Evolutionary conservation across 2,888 invertebrate genomes (phyloP).

Genomic region (Chloroclystis v-ata): DNA sequence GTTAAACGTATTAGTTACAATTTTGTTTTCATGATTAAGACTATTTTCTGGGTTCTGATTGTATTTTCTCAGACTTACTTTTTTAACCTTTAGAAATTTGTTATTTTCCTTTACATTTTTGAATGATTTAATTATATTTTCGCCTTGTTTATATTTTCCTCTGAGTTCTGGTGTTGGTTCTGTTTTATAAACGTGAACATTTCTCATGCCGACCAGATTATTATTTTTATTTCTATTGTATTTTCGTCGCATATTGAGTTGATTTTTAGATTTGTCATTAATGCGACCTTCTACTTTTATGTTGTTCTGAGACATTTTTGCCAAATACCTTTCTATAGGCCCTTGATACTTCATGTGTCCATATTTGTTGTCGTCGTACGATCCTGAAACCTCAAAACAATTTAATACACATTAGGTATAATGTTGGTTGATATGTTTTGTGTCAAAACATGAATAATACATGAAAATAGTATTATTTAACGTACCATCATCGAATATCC

Average conservation of each 20-base stretch:
- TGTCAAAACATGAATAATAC: constrained; percentile 11
- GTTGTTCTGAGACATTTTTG: neutral
- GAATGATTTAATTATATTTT: neutral
- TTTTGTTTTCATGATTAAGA: too few relatives aligned
- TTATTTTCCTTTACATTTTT: neutral
- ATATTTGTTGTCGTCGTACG: constrained; percentile 59
- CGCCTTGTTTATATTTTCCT: neutral
- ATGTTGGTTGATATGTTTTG: too few relatives aligned
- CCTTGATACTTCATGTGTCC: constrained; percentile 51
- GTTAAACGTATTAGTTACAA: too few relatives aligned
- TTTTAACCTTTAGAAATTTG: too few relatives aligned
- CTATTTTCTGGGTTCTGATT: too few relatives aligned
- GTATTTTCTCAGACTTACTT: too few relatives aligned
- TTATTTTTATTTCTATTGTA: neutral
- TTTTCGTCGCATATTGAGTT: too few relatives aligned
- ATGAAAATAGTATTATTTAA: too few relatives aligned
- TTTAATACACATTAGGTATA: too few relatives aligned
- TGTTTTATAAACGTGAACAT: neutral
- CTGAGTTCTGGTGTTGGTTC: neutral
- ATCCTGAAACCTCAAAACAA: constrained; percentile 43
- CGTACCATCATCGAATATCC: constrained; percentile 60
- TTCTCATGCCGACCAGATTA: neutral
- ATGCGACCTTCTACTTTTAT: neutral
- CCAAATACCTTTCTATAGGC: constrained; percentile 1
- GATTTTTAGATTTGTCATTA: neutral